Base-by-base conservation (phyloP, 2,113 vertebrate species). In the Colinus virginianus region DNA sequence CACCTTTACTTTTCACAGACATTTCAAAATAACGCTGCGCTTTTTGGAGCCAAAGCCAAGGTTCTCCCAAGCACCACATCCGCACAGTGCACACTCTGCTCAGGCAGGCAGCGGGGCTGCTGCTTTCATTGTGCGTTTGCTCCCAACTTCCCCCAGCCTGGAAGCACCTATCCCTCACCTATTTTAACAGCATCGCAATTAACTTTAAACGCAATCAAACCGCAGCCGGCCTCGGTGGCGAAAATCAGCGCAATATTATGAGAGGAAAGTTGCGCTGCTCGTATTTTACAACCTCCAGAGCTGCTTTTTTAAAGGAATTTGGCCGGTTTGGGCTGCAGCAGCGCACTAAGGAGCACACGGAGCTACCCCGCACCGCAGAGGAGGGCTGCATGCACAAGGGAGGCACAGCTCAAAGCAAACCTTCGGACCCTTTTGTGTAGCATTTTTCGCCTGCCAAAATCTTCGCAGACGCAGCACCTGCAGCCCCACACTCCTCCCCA, bases 401-500 rank as follows among this genome's bases (percentile, higher is more conserved):
- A 95, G 79, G 85, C 91, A 95, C 80, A 90, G 43, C 66, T 68
- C 84, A 71, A 76, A 11, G 79, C 68, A 94, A 82, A 88, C 53
- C 88, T 91, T 74, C 87, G 90, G 55, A 87, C 55, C 59, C 40
- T 94, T 88, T 90, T 53, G 76, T 75, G 81, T 71, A 13, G 90
- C 91, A 66, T 93, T 95, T 94, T 81, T 86, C 69, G 84, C 93
- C 94, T 93, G 95, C 92, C 85, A 91, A 97, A 97, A 96, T 90
- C 96, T 96, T 79, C 55, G 93, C 93, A 93, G 94, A 78, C 71
- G 95, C 95, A 93, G 97, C 97, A 98, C 96, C 96, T 97, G 97
- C 97, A 97, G 94, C 95, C 80, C 80, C 78, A 93, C 93, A 89
- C 93, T 94, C 85, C 94, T 98, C 98, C 97, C 97, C 98, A 98